These are phyloP conservation scores for Buphagus erythrorhynchus DNA, from an alignment of 2,797 vertebrate genomes.

Conservation along the genomic window DNA sequence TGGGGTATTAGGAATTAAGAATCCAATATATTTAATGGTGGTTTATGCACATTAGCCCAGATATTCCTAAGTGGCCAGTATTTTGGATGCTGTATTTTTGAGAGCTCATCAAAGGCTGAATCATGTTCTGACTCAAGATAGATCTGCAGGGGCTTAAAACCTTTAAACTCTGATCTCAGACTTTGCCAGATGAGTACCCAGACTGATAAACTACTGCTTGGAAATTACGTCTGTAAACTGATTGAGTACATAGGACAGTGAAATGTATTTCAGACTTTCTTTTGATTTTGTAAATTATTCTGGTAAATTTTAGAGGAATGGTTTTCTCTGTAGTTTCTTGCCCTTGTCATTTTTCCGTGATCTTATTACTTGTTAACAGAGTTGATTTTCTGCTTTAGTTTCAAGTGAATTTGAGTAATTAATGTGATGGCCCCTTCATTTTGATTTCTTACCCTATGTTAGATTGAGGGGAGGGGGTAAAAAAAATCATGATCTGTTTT, in stretches of 20 bases:
- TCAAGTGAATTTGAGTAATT: constrained; percentile 32
- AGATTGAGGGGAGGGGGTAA: not conserved
- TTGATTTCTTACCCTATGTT: constrained; percentile 36
- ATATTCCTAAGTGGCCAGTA: not conserved
- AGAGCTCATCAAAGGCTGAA: not conserved
- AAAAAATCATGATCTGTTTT: constrained; percentile 37
- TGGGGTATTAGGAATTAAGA: not conserved
- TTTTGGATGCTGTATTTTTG: not conserved
- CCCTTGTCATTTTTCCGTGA: not conserved
- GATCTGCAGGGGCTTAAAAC: not conserved
- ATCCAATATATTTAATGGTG: not conserved
- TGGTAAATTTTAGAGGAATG: not conserved
- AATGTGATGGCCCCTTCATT: constrained; percentile 32
- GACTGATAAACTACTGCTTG: not conserved
- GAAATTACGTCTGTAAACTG: not conserved
- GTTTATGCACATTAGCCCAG: not conserved
- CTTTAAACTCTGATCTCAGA: not conserved
- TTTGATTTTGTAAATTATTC: not conserved
- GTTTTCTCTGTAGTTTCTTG: not conserved
- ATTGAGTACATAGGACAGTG: not conserved
- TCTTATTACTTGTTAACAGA: not conserved
- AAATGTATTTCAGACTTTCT: not conserved
- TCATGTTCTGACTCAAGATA: not conserved
- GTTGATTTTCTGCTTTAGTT: constrained; percentile 14
- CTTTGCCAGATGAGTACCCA: not conserved